A percentile compares a stretch with the other conserved stretches of the same genome.
Conservation (phyloP, 1,140 invertebrate species). For the Leptopilina clavipes region DNA sequence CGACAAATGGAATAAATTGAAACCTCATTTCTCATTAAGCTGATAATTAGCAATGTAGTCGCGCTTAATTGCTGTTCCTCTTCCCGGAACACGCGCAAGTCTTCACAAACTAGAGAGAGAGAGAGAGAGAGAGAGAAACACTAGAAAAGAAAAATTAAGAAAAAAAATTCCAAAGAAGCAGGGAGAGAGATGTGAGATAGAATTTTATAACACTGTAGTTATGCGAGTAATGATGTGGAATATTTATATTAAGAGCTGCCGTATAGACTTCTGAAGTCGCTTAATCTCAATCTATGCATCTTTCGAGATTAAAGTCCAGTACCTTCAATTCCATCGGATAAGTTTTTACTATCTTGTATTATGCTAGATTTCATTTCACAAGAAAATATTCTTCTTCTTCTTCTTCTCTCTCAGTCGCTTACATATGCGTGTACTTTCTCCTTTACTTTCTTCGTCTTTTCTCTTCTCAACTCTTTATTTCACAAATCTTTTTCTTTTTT, state of each 20-base stretch:
- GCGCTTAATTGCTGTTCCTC: conserved; percentile 10
- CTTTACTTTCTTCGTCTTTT: conserved; percentile 13
- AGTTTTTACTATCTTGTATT: not conserved
- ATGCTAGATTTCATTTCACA: not conserved
- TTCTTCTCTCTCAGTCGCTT: not conserved
- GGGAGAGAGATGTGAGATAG: conserved; percentile 1
- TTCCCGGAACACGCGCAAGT: conserved; percentile 23
- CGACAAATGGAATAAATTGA: conserved; percentile 31
- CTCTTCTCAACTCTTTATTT: not conserved
- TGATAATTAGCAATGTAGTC: conserved; percentile 21
- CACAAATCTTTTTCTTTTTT: not conserved
- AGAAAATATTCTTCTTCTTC: not conserved
- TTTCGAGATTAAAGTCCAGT: conserved; percentile 19
- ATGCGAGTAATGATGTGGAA: conserved; percentile 29
- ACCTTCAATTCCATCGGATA: not conserved
- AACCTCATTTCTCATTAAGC: conserved; percentile 19
- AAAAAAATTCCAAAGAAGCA: not conserved
- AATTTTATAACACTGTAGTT: conserved; percentile 22
- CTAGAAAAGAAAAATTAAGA: too few relatives aligned
- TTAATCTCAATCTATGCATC: conserved; percentile 12
- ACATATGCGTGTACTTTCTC: not conserved
- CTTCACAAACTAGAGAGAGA: not conserved
- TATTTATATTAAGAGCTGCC: conserved; percentile 14
- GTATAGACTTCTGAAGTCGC: not conserved
- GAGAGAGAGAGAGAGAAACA: not conserved